Conservation (phyloP, 2,888 invertebrate genomes). For the Trissoscelio sp. region DNA sequence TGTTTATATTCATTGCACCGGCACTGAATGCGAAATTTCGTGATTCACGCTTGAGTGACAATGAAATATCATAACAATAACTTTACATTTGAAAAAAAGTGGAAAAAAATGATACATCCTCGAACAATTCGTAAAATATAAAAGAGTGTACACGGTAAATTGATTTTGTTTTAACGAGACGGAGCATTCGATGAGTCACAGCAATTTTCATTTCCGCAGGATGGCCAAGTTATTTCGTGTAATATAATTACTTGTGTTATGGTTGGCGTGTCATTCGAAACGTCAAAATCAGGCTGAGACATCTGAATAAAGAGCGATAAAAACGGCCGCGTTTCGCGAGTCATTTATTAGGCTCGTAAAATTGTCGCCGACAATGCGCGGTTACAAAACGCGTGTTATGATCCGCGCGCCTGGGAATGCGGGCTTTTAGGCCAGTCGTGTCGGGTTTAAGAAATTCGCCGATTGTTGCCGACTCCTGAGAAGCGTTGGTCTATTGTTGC, state of each 20-base stretch:
- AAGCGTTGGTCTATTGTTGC: conserved; percentile 73
- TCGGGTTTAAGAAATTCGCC: conserved; percentile 73
- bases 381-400: conserved; percentile 77
- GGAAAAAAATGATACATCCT: conserved; percentile 22
- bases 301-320: conserved; percentile 61
- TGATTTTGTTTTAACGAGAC: conserved; percentile 46
- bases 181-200: conserved; percentile 69
- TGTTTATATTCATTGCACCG: not conserved
- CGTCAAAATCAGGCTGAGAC: conserved; percentile 64
- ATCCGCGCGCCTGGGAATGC: conserved; percentile 76
- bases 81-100: not conserved
- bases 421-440: conserved; percentile 61
- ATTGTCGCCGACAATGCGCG: conserved; percentile 74
- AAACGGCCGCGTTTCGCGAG: conserved; percentile 71
- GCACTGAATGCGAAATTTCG: conserved; percentile 6
- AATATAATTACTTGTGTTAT: conserved; percentile 72
- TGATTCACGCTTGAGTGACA: conserved; percentile 36
- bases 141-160: conserved; percentile 35
- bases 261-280: conserved; percentile 69
- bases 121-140: conserved; percentile 33
- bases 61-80: conserved; percentile 29
- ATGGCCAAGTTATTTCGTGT: conserved; percentile 73
- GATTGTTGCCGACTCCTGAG: conserved; percentile 75
- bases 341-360: conserved; percentile 77
- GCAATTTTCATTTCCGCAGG: conserved; percentile 74